Base-by-base conservation (phyloP, 2,888 invertebrate genomes). In the Standfussiana lucernea region DNA sequence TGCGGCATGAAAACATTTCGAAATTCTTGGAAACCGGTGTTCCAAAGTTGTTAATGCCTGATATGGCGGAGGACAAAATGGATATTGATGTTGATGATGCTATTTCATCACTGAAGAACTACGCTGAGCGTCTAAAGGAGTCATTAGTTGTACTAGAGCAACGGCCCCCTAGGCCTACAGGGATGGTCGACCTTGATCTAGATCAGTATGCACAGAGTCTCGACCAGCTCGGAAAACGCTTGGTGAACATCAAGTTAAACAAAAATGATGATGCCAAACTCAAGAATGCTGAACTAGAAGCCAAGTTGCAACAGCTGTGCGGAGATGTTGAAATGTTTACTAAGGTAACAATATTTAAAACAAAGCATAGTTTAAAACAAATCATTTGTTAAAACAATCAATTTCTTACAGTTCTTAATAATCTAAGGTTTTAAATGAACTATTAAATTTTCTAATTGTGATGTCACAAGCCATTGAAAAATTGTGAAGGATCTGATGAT, bases 271-370 rank as follows among this genome's bases (percentile, higher is more conserved):
- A 91, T n/a, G 83, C 79, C 2, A 88, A 81, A n/a, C 89, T 89
- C 15, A 93, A 90, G 73, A 94, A 93, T 87, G 72, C 84, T 45
- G 94, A 94, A 64, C 88, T 96, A 45, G 96, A 96, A 83, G 82
- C 82, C 4, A 96, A 96, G 82, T 82, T 96, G 65, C 84, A 89
- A 35, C 91, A 93, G 45, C 85, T 96, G 15, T 94, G 93, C 84
- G 90, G 94, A 62, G 94, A 95, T 92, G 94, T 96, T 2, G 92
- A 94, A 59, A 91, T 93, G 88, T 95, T 96, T 83, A 94, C 93
- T 47, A 92, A 95, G 94, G 96, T 96, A 89, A 79, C 40, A 61
- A 35, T n/a, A n/a, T 42, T 37, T 21, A 21, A 69, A 18, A 11
- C 10, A 37, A 3, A 32, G 7, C 32, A 53, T 53, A 53, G 24